phyloP scores from a whole-genome alignment of 2,797 vertebrate species.

The Martes flavigula region DNA sequence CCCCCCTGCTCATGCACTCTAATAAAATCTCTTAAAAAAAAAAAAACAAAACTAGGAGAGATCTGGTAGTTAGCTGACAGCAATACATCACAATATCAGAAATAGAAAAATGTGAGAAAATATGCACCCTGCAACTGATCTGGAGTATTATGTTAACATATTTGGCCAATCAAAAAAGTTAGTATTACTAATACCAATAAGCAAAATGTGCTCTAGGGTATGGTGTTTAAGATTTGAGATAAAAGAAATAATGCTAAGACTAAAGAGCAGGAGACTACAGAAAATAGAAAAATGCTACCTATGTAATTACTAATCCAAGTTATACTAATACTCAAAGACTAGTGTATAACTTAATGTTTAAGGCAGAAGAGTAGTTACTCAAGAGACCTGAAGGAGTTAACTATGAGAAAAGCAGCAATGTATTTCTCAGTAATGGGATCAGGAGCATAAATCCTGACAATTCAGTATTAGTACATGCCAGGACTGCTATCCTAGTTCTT shows the following conservation, averaged over 20 bases:
- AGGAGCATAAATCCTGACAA: slow-evolving; percentile 10
- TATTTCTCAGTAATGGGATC: slow-evolving; percentile 36
- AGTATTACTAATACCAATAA: background rate
- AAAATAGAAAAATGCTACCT: background rate
- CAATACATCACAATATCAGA: background rate
- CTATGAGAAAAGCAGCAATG: slow-evolving; percentile 1
- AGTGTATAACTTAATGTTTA: background rate
- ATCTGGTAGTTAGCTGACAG: background rate
- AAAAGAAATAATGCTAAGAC: background rate
- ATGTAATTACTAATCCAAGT: background rate
- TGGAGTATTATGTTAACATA: background rate
- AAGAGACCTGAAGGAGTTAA: slow-evolving; percentile 38
- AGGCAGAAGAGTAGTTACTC: background rate
- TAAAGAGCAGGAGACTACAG: background rate
- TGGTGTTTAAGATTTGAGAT: background rate
- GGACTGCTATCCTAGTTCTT: background rate
- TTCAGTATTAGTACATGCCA: background rate
- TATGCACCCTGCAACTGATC: background rate
- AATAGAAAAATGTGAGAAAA: background rate
- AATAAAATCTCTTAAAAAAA: background rate
- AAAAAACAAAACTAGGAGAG: background rate
- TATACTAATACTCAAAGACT: background rate
- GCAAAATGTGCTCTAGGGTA: slow-evolving; percentile 1
- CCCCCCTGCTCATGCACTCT: background rate
- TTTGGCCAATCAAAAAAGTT: background rate